Evolutionary conservation across 1,140 invertebrate genomes (phyloP).

Genomic region (Popillia japonica): DNA sequence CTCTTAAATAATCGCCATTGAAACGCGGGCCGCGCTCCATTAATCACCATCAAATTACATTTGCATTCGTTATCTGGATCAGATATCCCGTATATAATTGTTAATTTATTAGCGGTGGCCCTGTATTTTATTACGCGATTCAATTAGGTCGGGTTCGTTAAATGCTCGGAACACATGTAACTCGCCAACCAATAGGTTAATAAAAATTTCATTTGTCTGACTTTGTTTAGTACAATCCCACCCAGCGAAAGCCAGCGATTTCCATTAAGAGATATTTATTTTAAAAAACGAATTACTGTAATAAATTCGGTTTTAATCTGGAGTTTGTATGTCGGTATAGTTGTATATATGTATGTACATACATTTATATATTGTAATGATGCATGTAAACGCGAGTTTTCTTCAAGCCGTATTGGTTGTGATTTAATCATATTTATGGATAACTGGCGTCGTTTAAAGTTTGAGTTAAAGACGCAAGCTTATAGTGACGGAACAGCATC

Average conservation of each 20-base stretch:
- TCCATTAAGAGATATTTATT: constrained; percentile 1
- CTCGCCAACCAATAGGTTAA: neutral
- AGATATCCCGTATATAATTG: constrained; percentile 25
- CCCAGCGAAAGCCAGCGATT: constrained; percentile 11
- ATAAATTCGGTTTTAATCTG: constrained; percentile 21
- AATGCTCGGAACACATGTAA: constrained; percentile 11
- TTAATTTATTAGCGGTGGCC: constrained; percentile 29
- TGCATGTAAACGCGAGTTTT: too few species aligned
- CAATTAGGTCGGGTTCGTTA: constrained; percentile 31
- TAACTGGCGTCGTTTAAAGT: too few species aligned
- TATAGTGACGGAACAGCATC: too few species aligned
- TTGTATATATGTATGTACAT: too few species aligned
- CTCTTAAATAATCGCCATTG: constrained; percentile 29
- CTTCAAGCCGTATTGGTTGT: too few species aligned
- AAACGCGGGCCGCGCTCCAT: neutral
- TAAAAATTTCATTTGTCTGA: constrained; percentile 29
- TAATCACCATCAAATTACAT: constrained; percentile 32
- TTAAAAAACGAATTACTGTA: neutral
- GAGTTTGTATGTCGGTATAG: neutral
- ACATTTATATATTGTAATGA: too few species aligned
- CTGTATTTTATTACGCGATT: neutral
- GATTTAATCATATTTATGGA: too few species aligned
- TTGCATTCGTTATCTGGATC: constrained; percentile 28
- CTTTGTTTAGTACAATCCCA: neutral
- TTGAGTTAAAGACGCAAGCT: too few species aligned